phyloP scores from a whole-genome alignment of 2,888 invertebrate species.

The Lamellibrachia satsuma region DNA sequence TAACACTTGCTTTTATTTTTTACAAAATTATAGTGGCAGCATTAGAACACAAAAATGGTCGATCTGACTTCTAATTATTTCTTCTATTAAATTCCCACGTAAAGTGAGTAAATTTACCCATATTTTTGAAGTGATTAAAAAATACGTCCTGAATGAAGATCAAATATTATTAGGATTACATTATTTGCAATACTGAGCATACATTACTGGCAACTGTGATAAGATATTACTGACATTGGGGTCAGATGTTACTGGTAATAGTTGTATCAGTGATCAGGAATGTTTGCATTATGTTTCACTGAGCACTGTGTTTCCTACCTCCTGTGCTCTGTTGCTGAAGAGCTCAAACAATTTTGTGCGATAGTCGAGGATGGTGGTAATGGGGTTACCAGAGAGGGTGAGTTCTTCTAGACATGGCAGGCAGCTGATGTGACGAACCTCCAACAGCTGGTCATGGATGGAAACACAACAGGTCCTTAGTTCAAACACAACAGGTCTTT shows the following conservation, averaged over 20 bases:
- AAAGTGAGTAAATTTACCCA: too few species aligned
- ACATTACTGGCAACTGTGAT: neutral
- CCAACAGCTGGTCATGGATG: conserved; percentile 63
- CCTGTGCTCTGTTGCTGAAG: conserved; percentile 83
- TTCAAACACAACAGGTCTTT: too few species aligned
- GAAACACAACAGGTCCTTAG: neutral
- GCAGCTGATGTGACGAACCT: conserved; percentile 81
- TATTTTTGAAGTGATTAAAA: too few species aligned
- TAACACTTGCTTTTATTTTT: too few species aligned
- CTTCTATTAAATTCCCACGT: too few species aligned
- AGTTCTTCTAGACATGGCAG: conserved; percentile 88
- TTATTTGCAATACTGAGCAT: neutral
- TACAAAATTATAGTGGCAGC: too few species aligned
- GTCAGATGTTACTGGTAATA: neutral
- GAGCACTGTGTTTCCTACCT: conserved; percentile 65
- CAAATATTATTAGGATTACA: neutral
- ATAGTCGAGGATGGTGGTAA: conserved; percentile 87
- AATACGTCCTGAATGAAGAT: too few species aligned
- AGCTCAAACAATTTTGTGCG: conserved; percentile 87
- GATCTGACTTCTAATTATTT: too few species aligned
- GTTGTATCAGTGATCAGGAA: neutral
- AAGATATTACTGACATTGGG: neutral
- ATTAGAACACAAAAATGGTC: too few species aligned
- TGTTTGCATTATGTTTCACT: neutral
- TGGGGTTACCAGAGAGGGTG: conserved; percentile 87